Conservation (phyloP, 1,140 invertebrate species). For the Drosophila varians region DNA sequence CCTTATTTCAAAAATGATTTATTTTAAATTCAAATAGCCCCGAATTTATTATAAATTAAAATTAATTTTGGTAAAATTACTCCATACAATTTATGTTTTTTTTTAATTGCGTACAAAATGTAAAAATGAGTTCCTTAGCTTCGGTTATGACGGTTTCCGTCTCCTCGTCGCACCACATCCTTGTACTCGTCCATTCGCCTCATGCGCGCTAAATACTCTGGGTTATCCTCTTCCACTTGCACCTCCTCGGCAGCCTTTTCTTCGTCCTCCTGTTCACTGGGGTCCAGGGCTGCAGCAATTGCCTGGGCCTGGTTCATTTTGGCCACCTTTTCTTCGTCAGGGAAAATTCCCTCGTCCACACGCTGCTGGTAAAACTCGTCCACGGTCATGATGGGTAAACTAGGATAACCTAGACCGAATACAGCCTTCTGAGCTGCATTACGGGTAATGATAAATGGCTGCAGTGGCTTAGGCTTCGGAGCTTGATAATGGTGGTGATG, state of each 20-base stretch:
- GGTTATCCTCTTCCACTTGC: conserved; percentile 90
- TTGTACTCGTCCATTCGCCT: conserved; percentile 96
- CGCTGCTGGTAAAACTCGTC: conserved; percentile 98
- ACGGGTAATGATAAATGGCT: conserved; percentile 96
- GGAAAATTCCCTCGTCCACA: conserved; percentile 90
- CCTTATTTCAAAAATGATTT: background rate
- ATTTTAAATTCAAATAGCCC: too few species aligned
- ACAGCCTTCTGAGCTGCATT: conserved; percentile 96
- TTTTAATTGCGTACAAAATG: conserved; percentile 29
- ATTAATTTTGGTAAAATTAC: background rate
- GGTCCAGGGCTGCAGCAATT: conserved; percentile 84
- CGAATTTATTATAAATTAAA: too few species aligned
- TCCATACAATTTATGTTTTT: conserved; percentile 1
- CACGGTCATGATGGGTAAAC: conserved; percentile 94
- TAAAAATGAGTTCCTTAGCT: conserved; percentile 86
- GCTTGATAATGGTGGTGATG: conserved; percentile 40
- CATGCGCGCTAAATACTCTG: conserved; percentile 87
- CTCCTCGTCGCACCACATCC: conserved; percentile 93
- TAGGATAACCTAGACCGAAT: conserved; percentile 97
- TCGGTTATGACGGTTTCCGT: conserved; percentile 94
- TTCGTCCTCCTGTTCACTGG: conserved; percentile 85
- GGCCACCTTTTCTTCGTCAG: conserved; percentile 76
- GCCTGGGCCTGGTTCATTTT: conserved; percentile 73
- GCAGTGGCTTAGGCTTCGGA: conserved; percentile 85
- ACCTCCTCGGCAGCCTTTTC: conserved; percentile 87